These are phyloP conservation scores for Lamproptera curius DNA, from an alignment of 2,888 invertebrate genomes.

Conservation along the genomic window DNA sequence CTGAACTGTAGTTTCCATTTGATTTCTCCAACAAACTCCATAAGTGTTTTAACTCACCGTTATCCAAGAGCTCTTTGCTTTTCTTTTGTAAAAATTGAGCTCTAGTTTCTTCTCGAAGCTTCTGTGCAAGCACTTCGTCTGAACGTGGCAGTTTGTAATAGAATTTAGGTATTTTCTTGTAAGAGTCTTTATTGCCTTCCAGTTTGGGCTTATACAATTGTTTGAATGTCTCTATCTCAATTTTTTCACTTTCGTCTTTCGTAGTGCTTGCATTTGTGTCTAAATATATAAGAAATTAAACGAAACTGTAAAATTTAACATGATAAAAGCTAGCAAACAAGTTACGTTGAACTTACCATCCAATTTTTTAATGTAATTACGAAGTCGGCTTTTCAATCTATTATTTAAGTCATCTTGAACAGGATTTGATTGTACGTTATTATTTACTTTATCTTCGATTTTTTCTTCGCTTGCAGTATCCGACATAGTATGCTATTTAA, in stretches of 20 bases:
- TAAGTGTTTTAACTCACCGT: constrained; percentile 90
- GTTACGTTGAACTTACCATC: constrained; percentile 49
- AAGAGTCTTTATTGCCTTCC: constrained; percentile 67
- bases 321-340: neutral
- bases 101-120: constrained; percentile 92
- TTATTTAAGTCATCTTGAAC: constrained; percentile 46
- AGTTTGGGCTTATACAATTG: constrained; percentile 73
- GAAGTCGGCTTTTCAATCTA: constrained; percentile 66
- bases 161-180: constrained; percentile 84
- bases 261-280: constrained; percentile 58
- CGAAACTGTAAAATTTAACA: neutral
- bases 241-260: constrained; percentile 63
- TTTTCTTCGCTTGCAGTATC: constrained; percentile 33
- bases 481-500: no score
- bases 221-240: constrained; percentile 76
- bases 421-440: constrained; percentile 40
- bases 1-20: constrained; percentile 84
- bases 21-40: constrained; percentile 91
- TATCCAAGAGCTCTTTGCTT: constrained; percentile 90
- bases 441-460: constrained; percentile 37
- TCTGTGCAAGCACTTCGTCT: constrained; percentile 86
- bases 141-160: constrained; percentile 87
- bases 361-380: constrained; percentile 69
- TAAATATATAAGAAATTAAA: constrained; percentile 25
- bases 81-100: constrained; percentile 92